phyloP scores from a whole-genome alignment of 1,140 invertebrate genomes.

The Mya arenaria region DNA sequence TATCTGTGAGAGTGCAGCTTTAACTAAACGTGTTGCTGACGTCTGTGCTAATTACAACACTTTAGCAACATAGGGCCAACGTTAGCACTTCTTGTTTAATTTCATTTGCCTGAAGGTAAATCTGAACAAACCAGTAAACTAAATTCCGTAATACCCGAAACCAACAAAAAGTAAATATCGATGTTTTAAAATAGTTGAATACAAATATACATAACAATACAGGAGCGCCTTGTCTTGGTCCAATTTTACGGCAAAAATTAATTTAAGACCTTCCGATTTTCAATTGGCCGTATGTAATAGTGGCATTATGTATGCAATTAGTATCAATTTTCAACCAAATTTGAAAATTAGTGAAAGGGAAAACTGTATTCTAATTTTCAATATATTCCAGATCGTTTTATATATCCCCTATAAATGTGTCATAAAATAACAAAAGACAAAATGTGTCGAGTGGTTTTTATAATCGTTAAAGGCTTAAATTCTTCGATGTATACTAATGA shows the following conservation, averaged over 20 bases:
- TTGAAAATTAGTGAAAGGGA: conserved; percentile 49
- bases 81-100: no score
- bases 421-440: conserved; percentile 48
- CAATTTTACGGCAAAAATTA: conserved; percentile 24
- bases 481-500: conserved; percentile 38
- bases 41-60: no score
- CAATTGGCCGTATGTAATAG: conserved; percentile 52
- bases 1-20: no score
- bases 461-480: conserved; percentile 27
- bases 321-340: conserved; percentile 50
- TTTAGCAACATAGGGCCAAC: no score
- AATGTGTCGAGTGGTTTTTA: conserved; percentile 18
- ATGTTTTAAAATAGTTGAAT: no score
- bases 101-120: no score
- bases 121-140: no score
- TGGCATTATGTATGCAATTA: conserved; percentile 46
- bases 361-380: conserved; percentile 41
- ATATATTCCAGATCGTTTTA: conserved; percentile 40
- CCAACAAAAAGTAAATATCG: no score
- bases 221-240: conserved; percentile 45
- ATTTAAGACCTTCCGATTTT: conserved; percentile 23
- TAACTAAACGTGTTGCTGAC: no score
- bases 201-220: no score
- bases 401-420: conserved; percentile 53
- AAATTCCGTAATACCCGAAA: no score